phyloP scores from a whole-genome alignment of 1,140 invertebrate genomes.

The Mylabris phalerata region DNA sequence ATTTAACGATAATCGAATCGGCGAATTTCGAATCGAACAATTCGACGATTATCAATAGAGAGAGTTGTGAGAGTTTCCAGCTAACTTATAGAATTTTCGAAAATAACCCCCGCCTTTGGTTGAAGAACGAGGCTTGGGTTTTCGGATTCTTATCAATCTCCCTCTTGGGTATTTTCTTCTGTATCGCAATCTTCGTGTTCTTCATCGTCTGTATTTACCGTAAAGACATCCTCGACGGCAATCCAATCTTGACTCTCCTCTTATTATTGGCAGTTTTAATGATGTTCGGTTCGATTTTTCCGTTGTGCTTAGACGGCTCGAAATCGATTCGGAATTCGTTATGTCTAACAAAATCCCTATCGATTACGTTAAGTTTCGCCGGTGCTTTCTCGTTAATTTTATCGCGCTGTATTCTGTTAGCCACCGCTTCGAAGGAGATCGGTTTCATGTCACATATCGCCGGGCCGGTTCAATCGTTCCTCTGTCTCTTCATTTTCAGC shows the following conservation, averaged over 20 bases:
- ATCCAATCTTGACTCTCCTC: conserved; percentile 44
- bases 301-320: conserved; percentile 46
- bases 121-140: conserved; percentile 46
- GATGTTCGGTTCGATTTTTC: conserved; percentile 49
- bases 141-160: conserved; percentile 45
- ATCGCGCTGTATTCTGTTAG: conserved; percentile 50
- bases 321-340: conserved; percentile 21
- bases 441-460: conserved; percentile 56
- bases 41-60: not conserved
- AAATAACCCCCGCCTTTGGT: not conserved
- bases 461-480: conserved; percentile 50
- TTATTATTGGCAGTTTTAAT: conserved; percentile 45
- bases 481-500: conserved; percentile 50
- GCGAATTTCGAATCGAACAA: conserved; percentile 3
- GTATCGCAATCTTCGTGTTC: conserved; percentile 45
- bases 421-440: conserved; percentile 50
- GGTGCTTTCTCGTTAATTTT: conserved; percentile 50
- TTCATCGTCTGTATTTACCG: conserved; percentile 43
- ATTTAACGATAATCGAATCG: conserved; percentile 20
- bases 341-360: conserved; percentile 35
- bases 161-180: conserved; percentile 44
- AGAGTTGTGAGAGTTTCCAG: not conserved
- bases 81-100: not conserved
- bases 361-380: conserved; percentile 48
- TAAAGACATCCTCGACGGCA: conserved; percentile 46